These are phyloP conservation scores for Patella pellucida DNA, from an alignment of 2,888 invertebrate genomes.

Conservation along the genomic window DNA sequence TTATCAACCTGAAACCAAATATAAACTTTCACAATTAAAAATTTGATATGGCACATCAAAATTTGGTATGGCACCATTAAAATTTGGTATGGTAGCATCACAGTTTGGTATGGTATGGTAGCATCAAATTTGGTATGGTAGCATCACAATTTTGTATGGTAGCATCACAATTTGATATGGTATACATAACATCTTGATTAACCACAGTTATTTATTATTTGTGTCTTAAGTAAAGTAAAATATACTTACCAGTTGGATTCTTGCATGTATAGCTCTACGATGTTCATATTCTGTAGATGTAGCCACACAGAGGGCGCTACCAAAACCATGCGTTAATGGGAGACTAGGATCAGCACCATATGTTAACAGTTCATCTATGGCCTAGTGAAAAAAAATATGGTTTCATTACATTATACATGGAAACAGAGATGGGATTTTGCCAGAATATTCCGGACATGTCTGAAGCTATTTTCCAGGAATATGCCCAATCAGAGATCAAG, in stretches of 20 bases:
- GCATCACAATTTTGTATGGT: neutral
- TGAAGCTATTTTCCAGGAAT: too few species aligned
- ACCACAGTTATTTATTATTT: neutral
- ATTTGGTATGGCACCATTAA: neutral
- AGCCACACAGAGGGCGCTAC: constrained; percentile 70
- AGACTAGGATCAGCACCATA: constrained; percentile 66
- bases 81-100: constrained; percentile 11
- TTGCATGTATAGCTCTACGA: constrained; percentile 54
- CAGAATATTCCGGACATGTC: too few species aligned
- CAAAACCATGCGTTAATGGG: constrained; percentile 67
- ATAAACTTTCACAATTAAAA: too few species aligned
- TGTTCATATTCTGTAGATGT: constrained; percentile 67
- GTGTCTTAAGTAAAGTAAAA: neutral
- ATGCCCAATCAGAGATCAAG: too few species aligned
- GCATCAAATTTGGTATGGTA: constrained; percentile 1
- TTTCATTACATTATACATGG: too few species aligned
- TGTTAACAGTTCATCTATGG: constrained; percentile 65
- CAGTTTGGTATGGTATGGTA: neutral
- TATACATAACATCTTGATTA: neutral
- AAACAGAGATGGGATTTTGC: too few species aligned
- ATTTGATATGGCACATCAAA: neutral
- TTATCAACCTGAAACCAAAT: constrained; percentile 63
- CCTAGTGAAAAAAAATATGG: constrained; percentile 41
- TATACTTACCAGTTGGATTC: constrained; percentile 61
- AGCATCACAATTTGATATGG: neutral